phyloP scores from a whole-genome alignment of 2,797 vertebrate genomes.

The Megaceryle alcyon region DNA sequence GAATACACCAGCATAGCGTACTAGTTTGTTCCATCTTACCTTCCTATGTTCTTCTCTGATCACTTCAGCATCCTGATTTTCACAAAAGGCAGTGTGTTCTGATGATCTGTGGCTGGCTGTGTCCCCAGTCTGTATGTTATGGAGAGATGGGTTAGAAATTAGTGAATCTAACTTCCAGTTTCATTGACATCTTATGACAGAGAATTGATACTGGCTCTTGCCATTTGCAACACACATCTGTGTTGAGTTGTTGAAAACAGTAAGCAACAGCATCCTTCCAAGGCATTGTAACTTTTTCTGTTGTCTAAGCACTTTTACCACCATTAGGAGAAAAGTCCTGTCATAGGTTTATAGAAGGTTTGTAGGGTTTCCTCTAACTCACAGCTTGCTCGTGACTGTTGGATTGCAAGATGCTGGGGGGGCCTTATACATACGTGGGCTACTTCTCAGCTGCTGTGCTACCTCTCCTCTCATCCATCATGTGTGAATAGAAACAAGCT shows the following conservation, averaged over 20 bases:
- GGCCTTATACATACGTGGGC: not conserved
- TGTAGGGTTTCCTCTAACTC: not conserved
- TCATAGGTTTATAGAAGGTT: not conserved
- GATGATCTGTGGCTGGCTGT: not conserved
- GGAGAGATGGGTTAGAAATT: not conserved
- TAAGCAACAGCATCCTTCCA: not conserved
- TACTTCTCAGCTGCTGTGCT: not conserved
- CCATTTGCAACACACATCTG: not conserved
- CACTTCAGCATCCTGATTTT: not conserved
- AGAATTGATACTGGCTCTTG: not conserved
- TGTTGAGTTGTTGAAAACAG: not conserved
- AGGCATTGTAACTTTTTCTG: not conserved
- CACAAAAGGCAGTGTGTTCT: not conserved
- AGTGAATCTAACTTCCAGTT: not conserved
- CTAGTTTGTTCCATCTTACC: not conserved
- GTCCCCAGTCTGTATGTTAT: not conserved
- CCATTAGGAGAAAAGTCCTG: not conserved
- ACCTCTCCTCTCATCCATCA: not conserved
- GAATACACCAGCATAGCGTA: not conserved
- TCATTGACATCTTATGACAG: not conserved
- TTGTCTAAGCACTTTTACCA: not conserved
- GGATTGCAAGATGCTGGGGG: not conserved
- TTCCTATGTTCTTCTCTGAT: not conserved
- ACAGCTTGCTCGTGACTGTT: not conserved
- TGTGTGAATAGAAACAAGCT: not conserved